These are phyloP conservation scores for Lampropteryx suffumata DNA, from an alignment of 2,888 invertebrate species.

Conservation along the genomic window DNA sequence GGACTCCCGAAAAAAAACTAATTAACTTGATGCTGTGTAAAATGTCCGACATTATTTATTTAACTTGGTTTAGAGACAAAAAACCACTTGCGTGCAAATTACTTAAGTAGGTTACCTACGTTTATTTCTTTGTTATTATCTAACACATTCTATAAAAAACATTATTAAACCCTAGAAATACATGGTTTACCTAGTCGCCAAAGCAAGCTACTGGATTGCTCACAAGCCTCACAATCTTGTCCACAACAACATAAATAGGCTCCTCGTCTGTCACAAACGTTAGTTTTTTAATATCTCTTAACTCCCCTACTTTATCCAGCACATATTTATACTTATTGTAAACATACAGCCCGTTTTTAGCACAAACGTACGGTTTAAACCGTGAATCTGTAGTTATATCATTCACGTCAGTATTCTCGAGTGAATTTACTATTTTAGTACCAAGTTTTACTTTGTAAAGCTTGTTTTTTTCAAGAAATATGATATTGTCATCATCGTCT, in stretches of 20 bases:
- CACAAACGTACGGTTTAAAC: conserved; percentile 53
- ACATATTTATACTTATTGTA: conserved; percentile 72
- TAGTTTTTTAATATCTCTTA: conserved; percentile 55
- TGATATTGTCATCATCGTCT: conserved; percentile 65
- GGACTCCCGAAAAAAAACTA: no score
- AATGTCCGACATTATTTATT: no score
- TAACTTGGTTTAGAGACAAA: no score
- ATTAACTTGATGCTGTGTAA: no score
- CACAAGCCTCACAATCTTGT: conserved; percentile 58
- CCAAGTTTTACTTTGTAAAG: conserved; percentile 61
- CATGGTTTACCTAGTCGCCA: no score
- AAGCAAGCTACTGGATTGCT: conserved; percentile 49
- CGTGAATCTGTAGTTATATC: conserved; percentile 53
- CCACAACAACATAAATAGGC: conserved; percentile 60
- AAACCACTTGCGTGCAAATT: no score
- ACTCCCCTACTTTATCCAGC: conserved; percentile 58
- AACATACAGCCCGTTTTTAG: conserved; percentile 57
- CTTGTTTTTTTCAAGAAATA: conserved; percentile 54
- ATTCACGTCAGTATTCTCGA: conserved; percentile 52
- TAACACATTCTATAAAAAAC: no score
- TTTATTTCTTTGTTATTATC: no score
- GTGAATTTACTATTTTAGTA: conserved; percentile 56
- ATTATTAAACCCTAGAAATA: no score
- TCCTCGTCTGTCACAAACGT: conserved; percentile 59
- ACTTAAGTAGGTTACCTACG: no score